phyloP scores from a whole-genome alignment of 2,888 invertebrate species.

The Pemphredon lugubris region DNA sequence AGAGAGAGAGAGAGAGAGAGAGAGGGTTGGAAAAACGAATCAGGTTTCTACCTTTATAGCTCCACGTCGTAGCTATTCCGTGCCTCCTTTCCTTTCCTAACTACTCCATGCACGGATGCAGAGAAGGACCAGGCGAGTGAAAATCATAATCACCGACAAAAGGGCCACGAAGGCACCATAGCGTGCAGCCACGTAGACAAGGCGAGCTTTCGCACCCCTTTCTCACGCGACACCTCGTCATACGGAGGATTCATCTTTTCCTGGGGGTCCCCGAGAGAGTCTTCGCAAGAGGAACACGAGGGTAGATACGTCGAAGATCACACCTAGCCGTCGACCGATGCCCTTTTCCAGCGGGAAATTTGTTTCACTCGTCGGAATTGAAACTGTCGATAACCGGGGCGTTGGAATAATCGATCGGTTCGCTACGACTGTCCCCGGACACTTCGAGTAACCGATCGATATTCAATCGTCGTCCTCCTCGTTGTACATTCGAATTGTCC shows the following conservation, averaged over 20 bases:
- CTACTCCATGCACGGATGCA: conserved; percentile 32
- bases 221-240: conserved; percentile 71
- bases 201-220: conserved; percentile 62
- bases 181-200: conserved; percentile 53
- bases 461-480: too few species aligned
- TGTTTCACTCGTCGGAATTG: too few species aligned
- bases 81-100: conserved; percentile 34
- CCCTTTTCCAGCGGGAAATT: too few species aligned
- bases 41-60: conserved; percentile 49
- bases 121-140: conserved; percentile 53
- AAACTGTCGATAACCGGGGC: too few species aligned
- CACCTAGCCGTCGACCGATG: too few species aligned
- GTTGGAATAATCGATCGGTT: too few species aligned
- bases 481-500: too few species aligned
- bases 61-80: conserved; percentile 15
- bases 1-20: conserved; percentile 4
- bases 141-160: conserved; percentile 66
- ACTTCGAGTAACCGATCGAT: too few species aligned
- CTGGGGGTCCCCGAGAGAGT: conserved; percentile 37
- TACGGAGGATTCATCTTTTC: conserved; percentile 58
- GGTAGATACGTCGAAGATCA: conserved; percentile 1
- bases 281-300: conserved; percentile 23
- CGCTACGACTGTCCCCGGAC: too few species aligned
- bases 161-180: conserved; percentile 47
- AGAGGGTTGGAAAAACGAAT: conserved; percentile 61